Conservation (phyloP, 2,113 vertebrate species). For the Bufo gargarizans region DNA sequence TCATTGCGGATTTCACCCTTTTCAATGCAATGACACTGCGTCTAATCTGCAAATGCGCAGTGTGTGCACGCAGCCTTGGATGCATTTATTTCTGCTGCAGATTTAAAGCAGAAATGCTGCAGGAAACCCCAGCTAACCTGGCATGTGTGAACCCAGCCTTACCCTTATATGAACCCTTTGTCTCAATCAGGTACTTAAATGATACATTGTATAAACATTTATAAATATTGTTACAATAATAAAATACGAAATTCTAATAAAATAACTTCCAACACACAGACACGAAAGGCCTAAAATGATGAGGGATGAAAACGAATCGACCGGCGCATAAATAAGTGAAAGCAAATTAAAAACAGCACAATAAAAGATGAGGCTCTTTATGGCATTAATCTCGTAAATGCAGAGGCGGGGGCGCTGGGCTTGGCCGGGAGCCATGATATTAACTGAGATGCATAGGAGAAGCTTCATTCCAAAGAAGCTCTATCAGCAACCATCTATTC, state of each 20-base stretch:
- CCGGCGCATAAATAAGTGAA: slow-evolving; percentile 63
- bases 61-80: no score
- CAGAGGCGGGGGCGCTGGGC: slow-evolving; percentile 59
- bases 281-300: slow-evolving; percentile 63
- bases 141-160: no score
- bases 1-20: no score
- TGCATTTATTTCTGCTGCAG: no score
- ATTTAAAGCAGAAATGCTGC: no score
- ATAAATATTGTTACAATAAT: neutral
- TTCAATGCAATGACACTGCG: no score
- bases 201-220: no score
- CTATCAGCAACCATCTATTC: slow-evolving; percentile 56
- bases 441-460: slow-evolving; percentile 70
- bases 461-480: slow-evolving; percentile 65
- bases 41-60: no score
- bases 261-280: neutral
- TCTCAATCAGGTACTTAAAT: no score
- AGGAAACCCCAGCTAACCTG: no score
- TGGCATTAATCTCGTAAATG: slow-evolving; percentile 65
- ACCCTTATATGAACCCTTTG: no score
- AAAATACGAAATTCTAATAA: neutral
- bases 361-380: slow-evolving; percentile 63
- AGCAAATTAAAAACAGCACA: slow-evolving; percentile 44
- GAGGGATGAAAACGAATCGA: slow-evolving; percentile 66
- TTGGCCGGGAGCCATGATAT: slow-evolving; percentile 66